Base-by-base conservation (phyloP, 2,888 invertebrate genomes). In the Biston betularia region DNA sequence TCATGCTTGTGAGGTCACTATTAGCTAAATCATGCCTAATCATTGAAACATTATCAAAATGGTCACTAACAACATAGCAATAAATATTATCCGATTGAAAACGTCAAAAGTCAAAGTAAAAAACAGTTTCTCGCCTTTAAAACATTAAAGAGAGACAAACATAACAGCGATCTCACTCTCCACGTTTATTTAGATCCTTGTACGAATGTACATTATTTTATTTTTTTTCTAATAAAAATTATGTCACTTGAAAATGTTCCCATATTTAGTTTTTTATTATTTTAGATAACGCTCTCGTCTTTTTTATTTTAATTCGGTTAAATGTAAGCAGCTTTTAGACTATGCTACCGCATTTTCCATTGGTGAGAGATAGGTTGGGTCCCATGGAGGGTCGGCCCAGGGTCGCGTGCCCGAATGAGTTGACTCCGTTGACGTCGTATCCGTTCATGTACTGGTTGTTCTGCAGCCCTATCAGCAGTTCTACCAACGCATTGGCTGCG, bases 371-470 rank as follows among this genome's bases (percentile, higher is more conserved):
- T 12, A 93, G 64, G 53, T 89, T 92, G 0, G 87, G 91, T 0
- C 83, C 88, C 9, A 87, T 50, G 0, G 87, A 83, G 0, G 86
- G 84, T 49, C 92, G 75, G 0, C 89, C 89, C 0, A 92, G 65
- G 0, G 91, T 89, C 0, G 83, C 84, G 70, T 88, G 89, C 24
- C 82, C 80, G 69, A 85, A 88, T 0, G 81, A 76, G 34, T 86
- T 89, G 0, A 85, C 67, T 0, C 79, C 78, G 6, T 68, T 73
- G 1, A 42, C 53, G 0, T 92, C 93, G 60, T 85, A 88, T 0
- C 91, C 92, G 65, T 90, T 92, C 80, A 90, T 86, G 69, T 91
- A 94, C 54, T 94, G 93, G 71, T 91, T 94, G 69, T 91, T 93
- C 65, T 94, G 94, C 1, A 94, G 73, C 0, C 92, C 91, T 33